phyloP scores from a whole-genome alignment of 2,888 invertebrate species.

The Trichogramma dendrolimi region DNA sequence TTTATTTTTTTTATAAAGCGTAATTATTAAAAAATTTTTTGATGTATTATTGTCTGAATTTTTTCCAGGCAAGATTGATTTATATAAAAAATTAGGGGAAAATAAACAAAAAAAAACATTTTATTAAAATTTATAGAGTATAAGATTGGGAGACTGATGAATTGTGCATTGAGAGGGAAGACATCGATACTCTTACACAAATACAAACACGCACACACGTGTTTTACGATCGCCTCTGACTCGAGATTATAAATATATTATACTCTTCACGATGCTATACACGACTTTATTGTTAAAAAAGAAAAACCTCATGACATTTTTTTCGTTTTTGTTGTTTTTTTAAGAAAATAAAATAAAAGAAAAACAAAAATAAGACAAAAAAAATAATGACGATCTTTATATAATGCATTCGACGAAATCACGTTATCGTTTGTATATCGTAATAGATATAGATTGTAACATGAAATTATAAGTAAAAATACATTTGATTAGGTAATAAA shows the following conservation, averaged over 20 bases:
- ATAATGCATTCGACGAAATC: slow-evolving; percentile 45
- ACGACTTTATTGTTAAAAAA: slow-evolving; percentile 21
- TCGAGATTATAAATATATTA: slow-evolving; percentile 31
- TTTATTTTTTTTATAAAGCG: slow-evolving; percentile 25
- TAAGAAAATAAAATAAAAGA: slow-evolving; percentile 14
- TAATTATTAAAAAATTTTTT: too few species aligned
- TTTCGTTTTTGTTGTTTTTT: slow-evolving; percentile 23
- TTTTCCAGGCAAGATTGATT: slow-evolving; percentile 7
- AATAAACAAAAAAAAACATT: slow-evolving; percentile 24
- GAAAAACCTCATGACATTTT: slow-evolving; percentile 30
- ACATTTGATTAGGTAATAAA: slow-evolving; percentile 53
- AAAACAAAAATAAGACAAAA: slow-evolving; percentile 10
- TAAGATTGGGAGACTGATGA: slow-evolving; percentile 23
- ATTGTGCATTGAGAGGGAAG: slow-evolving; percentile 17
- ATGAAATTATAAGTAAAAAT: slow-evolving; percentile 53
- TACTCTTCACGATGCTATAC: slow-evolving; percentile 27
- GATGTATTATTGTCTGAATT: neutral
- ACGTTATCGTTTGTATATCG: slow-evolving; percentile 52
- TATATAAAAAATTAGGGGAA: slow-evolving; percentile 18
- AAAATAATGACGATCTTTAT: slow-evolving; percentile 32
- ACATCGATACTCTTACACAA: slow-evolving; percentile 15
- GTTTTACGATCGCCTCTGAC: slow-evolving; percentile 34
- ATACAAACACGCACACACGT: slow-evolving; percentile 15
- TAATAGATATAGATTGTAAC: slow-evolving; percentile 52
- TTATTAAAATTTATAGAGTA: slow-evolving; percentile 13